phyloP scores from a whole-genome alignment of 2,113 vertebrate genomes.

The Nyctibius bracteatus region DNA sequence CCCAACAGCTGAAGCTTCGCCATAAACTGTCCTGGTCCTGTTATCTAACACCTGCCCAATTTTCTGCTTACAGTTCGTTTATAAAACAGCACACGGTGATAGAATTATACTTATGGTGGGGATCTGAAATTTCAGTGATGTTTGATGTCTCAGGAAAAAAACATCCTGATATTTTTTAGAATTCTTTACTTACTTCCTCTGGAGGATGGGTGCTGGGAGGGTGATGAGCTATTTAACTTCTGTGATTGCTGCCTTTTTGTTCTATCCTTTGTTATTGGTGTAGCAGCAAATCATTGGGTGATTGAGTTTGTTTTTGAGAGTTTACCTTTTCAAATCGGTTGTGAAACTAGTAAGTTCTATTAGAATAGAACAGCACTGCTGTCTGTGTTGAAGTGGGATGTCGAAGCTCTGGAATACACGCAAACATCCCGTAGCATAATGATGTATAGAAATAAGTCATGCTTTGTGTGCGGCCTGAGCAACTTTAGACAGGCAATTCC shows the following conservation, averaged over 20 bases:
- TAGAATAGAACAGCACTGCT: rapidly evolving
- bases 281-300: neutral
- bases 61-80: rapidly evolving
- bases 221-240: neutral
- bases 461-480: neutral
- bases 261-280: neutral
- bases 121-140: rapidly evolving
- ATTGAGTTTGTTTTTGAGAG: neutral
- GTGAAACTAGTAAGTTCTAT: rapidly evolving
- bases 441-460: rapidly evolving
- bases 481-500: rapidly evolving
- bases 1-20: rapidly evolving
- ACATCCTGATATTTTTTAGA: rapidly evolving
- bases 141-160: rapidly evolving
- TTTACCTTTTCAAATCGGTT: neutral
- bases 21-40: rapidly evolving
- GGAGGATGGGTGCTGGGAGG: neutral
- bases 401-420: neutral
- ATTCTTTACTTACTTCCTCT: rapidly evolving
- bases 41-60: rapidly evolving
- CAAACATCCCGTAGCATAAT: rapidly evolving
- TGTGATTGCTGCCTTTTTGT: rapidly evolving
- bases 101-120: rapidly evolving
- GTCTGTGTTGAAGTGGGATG: rapidly evolving
- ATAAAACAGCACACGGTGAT: rapidly evolving